phyloP scores from a whole-genome alignment of 2,888 invertebrate genomes.

The Anaspis maculata region DNA sequence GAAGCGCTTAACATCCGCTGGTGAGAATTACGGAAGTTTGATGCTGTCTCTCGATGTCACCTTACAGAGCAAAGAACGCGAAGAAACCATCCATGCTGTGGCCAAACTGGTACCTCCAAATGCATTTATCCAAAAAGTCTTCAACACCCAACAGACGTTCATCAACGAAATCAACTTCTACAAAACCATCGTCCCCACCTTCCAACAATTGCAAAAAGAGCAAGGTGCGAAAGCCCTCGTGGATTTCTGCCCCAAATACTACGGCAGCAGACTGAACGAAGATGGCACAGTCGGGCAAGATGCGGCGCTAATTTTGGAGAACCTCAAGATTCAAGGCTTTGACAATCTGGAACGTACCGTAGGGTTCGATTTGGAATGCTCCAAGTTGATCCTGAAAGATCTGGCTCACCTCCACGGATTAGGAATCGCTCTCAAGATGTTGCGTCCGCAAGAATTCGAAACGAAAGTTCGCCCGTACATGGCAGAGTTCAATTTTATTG shows the following conservation, averaged over 20 bases:
- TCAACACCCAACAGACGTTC: constrained; percentile 45
- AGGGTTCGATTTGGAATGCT: constrained; percentile 43
- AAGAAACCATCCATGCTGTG: constrained; percentile 12
- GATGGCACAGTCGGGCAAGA: constrained; percentile 43
- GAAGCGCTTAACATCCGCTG: too few relatives aligned
- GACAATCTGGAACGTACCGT: constrained; percentile 38
- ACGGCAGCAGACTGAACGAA: constrained; percentile 21
- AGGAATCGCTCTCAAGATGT: constrained; percentile 43
- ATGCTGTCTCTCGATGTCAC: constrained; percentile 39
- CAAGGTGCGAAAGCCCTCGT: constrained; percentile 35
- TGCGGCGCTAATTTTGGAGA: constrained; percentile 47
- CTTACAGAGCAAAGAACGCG: constrained; percentile 14
- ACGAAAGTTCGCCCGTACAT: constrained; percentile 20
- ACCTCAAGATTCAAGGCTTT: constrained; percentile 42
- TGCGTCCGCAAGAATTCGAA: constrained; percentile 35
- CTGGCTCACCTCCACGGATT: constrained; percentile 48
- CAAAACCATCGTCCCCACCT: constrained; percentile 40
- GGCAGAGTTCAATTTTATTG: background rate
- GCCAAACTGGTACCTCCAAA: constrained; percentile 17
- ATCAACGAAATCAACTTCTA: constrained; percentile 48
- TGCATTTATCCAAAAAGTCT: constrained; percentile 33
- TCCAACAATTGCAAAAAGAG: constrained; percentile 41
- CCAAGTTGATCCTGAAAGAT: constrained; percentile 37
- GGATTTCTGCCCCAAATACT: constrained; percentile 33
- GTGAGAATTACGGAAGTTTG: constrained; percentile 52